Percentiles rank a stretch among this genome's conserved stretches.
These are phyloP conservation scores for Sebastolobus altivelis DNA, from an alignment of 2,797 vertebrate species.

Conservation along the genomic window DNA sequence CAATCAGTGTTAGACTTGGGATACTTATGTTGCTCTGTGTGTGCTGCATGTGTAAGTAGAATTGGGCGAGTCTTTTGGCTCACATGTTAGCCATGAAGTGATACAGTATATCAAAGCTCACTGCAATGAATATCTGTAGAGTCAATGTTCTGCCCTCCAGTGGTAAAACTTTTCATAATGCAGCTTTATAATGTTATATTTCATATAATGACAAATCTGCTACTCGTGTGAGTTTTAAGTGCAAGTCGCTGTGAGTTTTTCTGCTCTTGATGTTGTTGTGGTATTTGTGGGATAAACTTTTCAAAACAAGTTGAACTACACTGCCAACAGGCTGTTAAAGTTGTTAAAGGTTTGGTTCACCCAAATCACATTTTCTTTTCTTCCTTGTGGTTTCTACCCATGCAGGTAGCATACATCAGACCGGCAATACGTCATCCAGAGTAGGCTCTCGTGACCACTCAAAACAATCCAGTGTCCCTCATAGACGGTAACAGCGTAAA, in stretches of 20 bases:
- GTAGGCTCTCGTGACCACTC: too few relatives aligned
- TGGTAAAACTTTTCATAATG: neutral
- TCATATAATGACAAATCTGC: neutral
- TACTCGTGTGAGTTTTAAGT: neutral
- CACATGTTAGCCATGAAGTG: neutral
- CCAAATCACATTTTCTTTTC: neutral
- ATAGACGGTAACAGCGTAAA: too few relatives aligned
- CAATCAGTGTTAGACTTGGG: neutral
- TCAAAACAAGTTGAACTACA: neutral
- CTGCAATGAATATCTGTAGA: neutral
- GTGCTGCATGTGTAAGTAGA: neutral
- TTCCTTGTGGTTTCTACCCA: neutral
- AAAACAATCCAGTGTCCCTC: too few relatives aligned
- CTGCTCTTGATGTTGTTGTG: neutral
- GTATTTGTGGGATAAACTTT: neutral
- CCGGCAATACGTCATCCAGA: too few relatives aligned
- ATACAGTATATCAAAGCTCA: neutral
- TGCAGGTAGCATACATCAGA: neutral
- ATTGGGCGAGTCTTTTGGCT: neutral
- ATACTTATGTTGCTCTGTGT: neutral
- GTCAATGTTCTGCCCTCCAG: slow-evolving; percentile 12
- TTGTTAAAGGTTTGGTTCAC: neutral
- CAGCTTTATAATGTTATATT: neutral
- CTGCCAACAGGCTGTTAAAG: neutral
- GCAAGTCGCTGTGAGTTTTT: neutral